A percentile compares a stretch with the other conserved stretches of the same genome.
Conservation (phyloP, 2,888 invertebrate genomes). For the Drosophila mayaguana region DNA sequence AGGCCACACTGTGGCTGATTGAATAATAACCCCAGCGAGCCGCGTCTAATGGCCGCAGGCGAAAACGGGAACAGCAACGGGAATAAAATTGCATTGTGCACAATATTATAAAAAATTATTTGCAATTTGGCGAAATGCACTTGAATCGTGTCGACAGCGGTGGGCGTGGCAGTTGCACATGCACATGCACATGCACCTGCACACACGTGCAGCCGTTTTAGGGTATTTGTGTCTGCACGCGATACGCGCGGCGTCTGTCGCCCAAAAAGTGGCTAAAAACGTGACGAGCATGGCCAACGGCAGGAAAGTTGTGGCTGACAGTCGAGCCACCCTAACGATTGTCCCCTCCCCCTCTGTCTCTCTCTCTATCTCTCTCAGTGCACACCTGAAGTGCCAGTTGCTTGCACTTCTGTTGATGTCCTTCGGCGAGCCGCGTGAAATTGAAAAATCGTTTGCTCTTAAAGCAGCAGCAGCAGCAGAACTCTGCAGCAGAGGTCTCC, state of each 20-base stretch:
- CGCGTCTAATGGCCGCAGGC: background rate
- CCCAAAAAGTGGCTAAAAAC: slow-evolving; percentile 69
- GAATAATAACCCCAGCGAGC: slow-evolving; percentile 49
- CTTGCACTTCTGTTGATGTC: slow-evolving; percentile 73
- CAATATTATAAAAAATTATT: slow-evolving; percentile 54
- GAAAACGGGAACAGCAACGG: background rate
- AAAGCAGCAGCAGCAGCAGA: background rate
- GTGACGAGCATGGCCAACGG: slow-evolving; percentile 65
- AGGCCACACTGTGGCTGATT: slow-evolving; percentile 50
- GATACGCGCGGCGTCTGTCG: slow-evolving; percentile 44
- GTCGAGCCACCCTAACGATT: slow-evolving; percentile 22
- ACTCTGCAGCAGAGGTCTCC: background rate
- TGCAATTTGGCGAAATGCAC: slow-evolving; percentile 58
- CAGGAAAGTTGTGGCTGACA: background rate
- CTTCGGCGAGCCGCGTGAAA: slow-evolving; percentile 59
- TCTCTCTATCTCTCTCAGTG: background rate
- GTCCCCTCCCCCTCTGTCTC: background rate
- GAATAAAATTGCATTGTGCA: slow-evolving; percentile 5
- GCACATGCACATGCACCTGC: slow-evolving; percentile 7
- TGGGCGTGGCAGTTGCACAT: slow-evolving; percentile 35
- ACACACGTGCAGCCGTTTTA: slow-evolving; percentile 57
- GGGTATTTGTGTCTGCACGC: slow-evolving; percentile 62
- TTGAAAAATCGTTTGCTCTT: slow-evolving; percentile 57
- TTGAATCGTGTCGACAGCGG: slow-evolving; percentile 36
- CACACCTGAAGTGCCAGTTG: slow-evolving; percentile 56